Evolutionary conservation across 2,113 vertebrate genomes (phyloP).

Genomic region (Nothoprocta pentlandii): DNA sequence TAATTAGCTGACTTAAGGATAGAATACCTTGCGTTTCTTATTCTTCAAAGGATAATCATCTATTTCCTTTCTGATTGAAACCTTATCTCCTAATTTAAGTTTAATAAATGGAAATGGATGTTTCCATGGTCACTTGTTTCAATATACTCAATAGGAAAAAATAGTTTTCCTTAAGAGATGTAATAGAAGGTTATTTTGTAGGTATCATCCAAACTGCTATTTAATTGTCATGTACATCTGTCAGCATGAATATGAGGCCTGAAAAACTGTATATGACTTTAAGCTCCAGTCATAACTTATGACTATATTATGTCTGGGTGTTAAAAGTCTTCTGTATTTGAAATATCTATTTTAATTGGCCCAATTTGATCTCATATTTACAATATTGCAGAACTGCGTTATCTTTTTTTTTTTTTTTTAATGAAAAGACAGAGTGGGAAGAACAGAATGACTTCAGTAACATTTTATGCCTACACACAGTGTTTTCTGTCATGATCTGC

Average conservation of each 20-base stretch:
- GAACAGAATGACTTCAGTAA: neutral
- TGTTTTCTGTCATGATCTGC: neutral
- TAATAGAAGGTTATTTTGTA: neutral
- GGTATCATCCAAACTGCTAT: neutral
- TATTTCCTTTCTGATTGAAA: neutral
- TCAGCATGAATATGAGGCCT: neutral
- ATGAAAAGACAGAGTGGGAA: neutral
- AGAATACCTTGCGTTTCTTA: neutral
- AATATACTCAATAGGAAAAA: neutral
- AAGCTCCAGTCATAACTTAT: neutral
- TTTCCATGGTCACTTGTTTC: neutral
- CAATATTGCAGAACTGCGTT: neutral
- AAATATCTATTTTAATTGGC: neutral
- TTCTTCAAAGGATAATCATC: neutral
- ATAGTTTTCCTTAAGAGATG: neutral
- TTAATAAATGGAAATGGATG: neutral
- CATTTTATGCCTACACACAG: neutral
- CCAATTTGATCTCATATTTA: neutral
- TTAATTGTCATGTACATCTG: neutral
- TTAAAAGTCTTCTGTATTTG: neutral
- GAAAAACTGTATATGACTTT: neutral
- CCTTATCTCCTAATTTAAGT: neutral
- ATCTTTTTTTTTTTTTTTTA: neutral
- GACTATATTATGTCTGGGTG: neutral
- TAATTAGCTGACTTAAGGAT: neutral